phyloP scores from a whole-genome alignment of 1,140 invertebrate species.

The Drosophila oshimai region DNA sequence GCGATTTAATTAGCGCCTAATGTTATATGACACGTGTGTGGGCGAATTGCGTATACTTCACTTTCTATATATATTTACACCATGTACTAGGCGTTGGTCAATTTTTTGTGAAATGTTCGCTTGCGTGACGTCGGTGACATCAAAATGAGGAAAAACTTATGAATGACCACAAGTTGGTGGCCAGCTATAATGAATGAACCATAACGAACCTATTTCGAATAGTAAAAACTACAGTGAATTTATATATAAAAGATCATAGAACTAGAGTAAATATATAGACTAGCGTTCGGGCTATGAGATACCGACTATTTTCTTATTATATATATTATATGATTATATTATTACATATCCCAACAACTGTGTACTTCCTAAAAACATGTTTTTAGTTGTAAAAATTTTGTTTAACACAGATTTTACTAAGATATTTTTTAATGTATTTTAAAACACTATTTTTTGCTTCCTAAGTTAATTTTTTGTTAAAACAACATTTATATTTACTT shows the following conservation, averaged over 20 bases:
- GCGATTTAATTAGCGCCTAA: slow-evolving; percentile 49
- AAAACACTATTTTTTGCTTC: too few species aligned
- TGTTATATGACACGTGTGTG: slow-evolving; percentile 60
- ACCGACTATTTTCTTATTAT: not conserved
- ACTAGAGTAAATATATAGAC: not conserved
- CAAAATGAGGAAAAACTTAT: slow-evolving; percentile 40
- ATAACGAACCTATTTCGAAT: slow-evolving; percentile 5
- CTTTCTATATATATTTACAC: slow-evolving; percentile 17
- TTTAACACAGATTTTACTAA: too few species aligned
- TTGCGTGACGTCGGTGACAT: slow-evolving; percentile 45
- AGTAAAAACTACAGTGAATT: slow-evolving; percentile 37
- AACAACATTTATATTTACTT: too few species aligned
- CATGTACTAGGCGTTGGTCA: slow-evolving; percentile 41
- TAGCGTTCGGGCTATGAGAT: not conserved
- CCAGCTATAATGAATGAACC: slow-evolving; percentile 31
- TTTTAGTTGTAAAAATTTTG: too few species aligned
- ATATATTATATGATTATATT: too few species aligned
- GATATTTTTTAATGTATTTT: too few species aligned
- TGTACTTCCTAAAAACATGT: too few species aligned
- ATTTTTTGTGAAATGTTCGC: slow-evolving; percentile 6
- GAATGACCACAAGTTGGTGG: slow-evolving; percentile 47
- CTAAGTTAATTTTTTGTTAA: too few species aligned
- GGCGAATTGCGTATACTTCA: slow-evolving; percentile 27
- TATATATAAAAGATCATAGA: not conserved
- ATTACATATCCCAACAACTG: too few species aligned